Conservation (phyloP, 2,797 vertebrate genomes). For the Oryzias sinensis region DNA sequence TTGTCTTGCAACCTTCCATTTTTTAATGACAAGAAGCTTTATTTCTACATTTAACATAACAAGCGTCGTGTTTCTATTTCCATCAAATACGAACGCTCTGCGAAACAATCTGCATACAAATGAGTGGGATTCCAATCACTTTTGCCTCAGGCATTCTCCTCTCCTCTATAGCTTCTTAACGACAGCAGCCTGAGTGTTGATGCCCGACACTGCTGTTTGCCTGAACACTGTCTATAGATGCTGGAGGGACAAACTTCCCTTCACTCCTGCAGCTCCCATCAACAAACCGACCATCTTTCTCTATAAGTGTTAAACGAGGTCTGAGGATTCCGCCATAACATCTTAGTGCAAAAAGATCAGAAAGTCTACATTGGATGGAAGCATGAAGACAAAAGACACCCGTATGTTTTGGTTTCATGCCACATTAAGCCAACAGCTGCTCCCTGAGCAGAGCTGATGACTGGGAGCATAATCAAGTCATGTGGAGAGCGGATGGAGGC, state of each 20-base stretch:
- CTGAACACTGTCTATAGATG: constrained; percentile 4
- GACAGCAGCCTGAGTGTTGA: background rate
- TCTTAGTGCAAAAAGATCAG: background rate
- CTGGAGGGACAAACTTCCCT: background rate
- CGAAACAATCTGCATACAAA: background rate
- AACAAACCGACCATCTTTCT: too few relatives aligned
- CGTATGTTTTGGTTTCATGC: constrained; percentile 69
- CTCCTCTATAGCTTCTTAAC: background rate
- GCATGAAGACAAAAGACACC: constrained; percentile 50
- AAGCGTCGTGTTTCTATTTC: constrained; percentile 4
- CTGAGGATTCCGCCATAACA: too few relatives aligned
- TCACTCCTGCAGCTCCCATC: too few relatives aligned
- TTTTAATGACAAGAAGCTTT: too few relatives aligned
- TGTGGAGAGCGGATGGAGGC: too few relatives aligned
- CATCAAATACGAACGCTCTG: constrained; percentile 3
- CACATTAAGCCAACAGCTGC: constrained; percentile 68
- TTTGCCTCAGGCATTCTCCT: background rate
- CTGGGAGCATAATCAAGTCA: constrained; percentile 67
- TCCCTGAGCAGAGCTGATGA: constrained; percentile 60
- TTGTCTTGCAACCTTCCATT: too few relatives aligned
- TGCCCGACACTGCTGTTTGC: background rate
- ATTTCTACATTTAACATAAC: background rate
- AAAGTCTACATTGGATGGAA: constrained; percentile 3
- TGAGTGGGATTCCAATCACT: constrained; percentile 1
- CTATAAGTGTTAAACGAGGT: too few relatives aligned